phyloP scores from a whole-genome alignment of 2,888 invertebrate species.

The Agapetus fuscipes region DNA sequence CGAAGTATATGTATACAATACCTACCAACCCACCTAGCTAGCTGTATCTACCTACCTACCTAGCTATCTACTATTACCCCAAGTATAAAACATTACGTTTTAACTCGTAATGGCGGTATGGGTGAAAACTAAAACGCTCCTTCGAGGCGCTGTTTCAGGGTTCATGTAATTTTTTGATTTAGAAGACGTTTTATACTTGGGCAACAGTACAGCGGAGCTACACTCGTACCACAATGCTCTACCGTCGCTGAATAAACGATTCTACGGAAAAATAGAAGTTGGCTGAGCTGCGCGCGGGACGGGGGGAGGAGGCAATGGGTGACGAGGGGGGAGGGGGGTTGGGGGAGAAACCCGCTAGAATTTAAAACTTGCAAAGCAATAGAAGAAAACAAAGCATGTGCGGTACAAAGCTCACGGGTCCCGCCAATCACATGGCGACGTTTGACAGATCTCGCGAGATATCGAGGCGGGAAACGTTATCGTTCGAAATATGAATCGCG shows the following conservation, averaged over 20 bases:
- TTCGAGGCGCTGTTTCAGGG: no score
- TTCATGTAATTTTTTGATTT: no score
- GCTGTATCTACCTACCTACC: no score
- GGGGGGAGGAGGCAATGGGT: not conserved
- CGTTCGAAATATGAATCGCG: slow-evolving; percentile 1
- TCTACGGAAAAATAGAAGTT: slow-evolving; percentile 16
- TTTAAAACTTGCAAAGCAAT: slow-evolving; percentile 21
- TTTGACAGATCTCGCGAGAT: slow-evolving; percentile 20
- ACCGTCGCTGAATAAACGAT: slow-evolving; percentile 17
- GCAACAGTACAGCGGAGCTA: slow-evolving; percentile 12
- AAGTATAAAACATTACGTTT: no score
- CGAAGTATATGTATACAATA: no score
- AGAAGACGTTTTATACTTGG: no score
- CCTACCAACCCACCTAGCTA: no score
- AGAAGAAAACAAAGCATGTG: slow-evolving; percentile 22
- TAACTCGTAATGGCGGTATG: no score
- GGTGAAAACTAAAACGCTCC: no score
- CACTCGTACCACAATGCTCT: slow-evolving; percentile 15
- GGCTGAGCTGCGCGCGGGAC: slow-evolving; percentile 3
- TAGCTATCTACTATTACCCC: no score
- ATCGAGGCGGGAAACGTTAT: slow-evolving; percentile 16
- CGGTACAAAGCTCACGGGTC: slow-evolving; percentile 15
- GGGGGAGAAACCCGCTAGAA: slow-evolving; percentile 21
- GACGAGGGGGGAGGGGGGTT: slow-evolving; percentile 8
- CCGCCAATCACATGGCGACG: slow-evolving; percentile 19